Conservation (phyloP, 2,797 vertebrate species). For the Microchirus variegatus region DNA sequence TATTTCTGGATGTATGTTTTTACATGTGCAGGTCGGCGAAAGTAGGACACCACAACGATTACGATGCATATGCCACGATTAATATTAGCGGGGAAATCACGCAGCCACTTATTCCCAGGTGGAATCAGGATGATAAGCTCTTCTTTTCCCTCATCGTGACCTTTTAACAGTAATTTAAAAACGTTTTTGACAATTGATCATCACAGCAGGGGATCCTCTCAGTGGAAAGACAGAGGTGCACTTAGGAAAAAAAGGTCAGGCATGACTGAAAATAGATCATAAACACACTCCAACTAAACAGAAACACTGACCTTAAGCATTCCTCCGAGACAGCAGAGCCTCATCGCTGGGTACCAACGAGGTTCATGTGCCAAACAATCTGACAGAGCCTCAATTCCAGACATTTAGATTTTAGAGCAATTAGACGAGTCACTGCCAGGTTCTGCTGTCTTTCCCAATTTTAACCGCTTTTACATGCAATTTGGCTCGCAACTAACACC, state of each 20-base stretch:
- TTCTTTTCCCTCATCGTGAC: conserved; percentile 32
- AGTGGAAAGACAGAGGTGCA: conserved; percentile 12
- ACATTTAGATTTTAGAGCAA: conserved; percentile 29
- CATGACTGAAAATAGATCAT: conserved; percentile 42
- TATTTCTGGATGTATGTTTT: conserved; percentile 29
- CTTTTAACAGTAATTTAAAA: conserved; percentile 43
- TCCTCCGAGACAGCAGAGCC: conserved; percentile 21
- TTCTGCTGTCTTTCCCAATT: conserved; percentile 18
- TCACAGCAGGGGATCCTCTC: conserved; percentile 34
- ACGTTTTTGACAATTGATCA: conserved; percentile 41
- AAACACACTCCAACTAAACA: conserved; percentile 21
- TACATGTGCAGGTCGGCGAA: conserved; percentile 11
- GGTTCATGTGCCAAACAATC: conserved; percentile 15
- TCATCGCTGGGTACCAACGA: conserved; percentile 25
- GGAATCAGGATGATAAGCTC: not conserved
- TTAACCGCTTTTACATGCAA: not conserved
- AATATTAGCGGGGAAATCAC: not conserved
- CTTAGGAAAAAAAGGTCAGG: conserved; percentile 35
- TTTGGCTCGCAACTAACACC: conserved; percentile 18
- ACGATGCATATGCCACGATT: not conserved
- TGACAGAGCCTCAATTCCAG: conserved; percentile 6
- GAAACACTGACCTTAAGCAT: conserved; percentile 47
- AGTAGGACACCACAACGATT: conserved; percentile 17
- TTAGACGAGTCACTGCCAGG: conserved; percentile 20
- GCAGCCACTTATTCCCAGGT: not conserved